Conservation (phyloP, 2,797 vertebrate species). For the Nyctibius grandis region DNA sequence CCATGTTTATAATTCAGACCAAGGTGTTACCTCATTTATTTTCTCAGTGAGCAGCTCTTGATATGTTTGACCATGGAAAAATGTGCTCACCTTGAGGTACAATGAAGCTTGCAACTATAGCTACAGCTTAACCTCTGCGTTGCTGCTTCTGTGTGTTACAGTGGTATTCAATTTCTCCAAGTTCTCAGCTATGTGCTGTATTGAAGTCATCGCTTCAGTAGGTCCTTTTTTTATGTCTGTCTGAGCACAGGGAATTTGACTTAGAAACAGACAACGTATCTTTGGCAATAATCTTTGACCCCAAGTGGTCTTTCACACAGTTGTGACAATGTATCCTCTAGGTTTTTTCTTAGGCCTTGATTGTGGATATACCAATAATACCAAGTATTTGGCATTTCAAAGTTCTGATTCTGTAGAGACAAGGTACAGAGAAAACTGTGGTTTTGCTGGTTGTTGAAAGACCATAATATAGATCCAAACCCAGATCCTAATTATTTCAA, state of each 20-base stretch:
- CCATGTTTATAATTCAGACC: neutral
- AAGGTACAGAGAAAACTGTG: rapidly evolving
- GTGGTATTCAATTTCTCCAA: neutral
- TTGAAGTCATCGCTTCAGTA: neutral
- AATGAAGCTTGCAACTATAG: neutral
- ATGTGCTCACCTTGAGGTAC: slow-evolving; percentile 12
- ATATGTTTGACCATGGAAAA: neutral
- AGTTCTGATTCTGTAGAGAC: neutral
- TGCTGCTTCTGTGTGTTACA: neutral
- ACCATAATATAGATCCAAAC: neutral
- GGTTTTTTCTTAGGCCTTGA: neutral
- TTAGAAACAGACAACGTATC: neutral
- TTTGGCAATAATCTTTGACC: neutral
- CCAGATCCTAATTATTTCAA: neutral
- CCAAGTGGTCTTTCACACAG: neutral
- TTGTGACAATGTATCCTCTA: neutral
- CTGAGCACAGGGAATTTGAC: neutral
- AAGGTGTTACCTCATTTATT: slow-evolving; percentile 16
- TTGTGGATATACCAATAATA: neutral
- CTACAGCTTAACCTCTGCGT: neutral
- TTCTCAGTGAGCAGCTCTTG: neutral
- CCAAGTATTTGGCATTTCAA: neutral
- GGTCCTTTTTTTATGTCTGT: neutral
- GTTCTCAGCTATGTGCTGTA: neutral
- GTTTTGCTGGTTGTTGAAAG: neutral